phyloP scores from a whole-genome alignment of 2,888 invertebrate species.

The Onchidella celtica region DNA sequence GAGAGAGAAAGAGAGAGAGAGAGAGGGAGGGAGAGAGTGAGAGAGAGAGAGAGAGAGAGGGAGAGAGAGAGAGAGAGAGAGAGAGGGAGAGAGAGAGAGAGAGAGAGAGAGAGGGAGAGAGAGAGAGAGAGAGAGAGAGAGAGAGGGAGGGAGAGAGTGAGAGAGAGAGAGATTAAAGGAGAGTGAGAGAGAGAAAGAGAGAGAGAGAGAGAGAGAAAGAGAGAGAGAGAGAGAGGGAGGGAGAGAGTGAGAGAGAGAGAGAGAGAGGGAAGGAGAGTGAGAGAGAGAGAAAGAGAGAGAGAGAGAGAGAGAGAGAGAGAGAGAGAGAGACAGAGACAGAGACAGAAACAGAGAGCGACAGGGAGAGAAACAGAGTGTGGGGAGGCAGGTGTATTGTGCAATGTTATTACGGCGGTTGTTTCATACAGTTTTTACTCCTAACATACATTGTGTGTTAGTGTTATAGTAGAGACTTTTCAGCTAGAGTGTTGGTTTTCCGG shows the following conservation, averaged over 20 bases:
- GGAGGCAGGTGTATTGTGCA: too few relatives aligned
- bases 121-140: neutral
- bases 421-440: too few relatives aligned
- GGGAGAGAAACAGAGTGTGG: too few relatives aligned
- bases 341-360: neutral
- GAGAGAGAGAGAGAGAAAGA: neutral
- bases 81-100: neutral
- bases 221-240: neutral
- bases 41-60: slow-evolving; percentile 20
- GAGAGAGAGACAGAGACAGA: neutral
- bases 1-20: too few relatives aligned
- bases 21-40: neutral
- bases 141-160: too few relatives aligned
- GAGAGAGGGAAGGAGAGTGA: slow-evolving; percentile 3
- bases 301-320: neutral
- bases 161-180: too few relatives aligned
- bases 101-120: neutral
- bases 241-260: too few relatives aligned
- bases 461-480: too few relatives aligned
- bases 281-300: neutral
- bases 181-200: neutral
- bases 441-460: too few relatives aligned
- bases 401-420: too few relatives aligned
- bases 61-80: slow-evolving; percentile 25
- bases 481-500: too few relatives aligned